Conservation (phyloP, 2,888 invertebrate species). For the Priocnemis perturbator region DNA sequence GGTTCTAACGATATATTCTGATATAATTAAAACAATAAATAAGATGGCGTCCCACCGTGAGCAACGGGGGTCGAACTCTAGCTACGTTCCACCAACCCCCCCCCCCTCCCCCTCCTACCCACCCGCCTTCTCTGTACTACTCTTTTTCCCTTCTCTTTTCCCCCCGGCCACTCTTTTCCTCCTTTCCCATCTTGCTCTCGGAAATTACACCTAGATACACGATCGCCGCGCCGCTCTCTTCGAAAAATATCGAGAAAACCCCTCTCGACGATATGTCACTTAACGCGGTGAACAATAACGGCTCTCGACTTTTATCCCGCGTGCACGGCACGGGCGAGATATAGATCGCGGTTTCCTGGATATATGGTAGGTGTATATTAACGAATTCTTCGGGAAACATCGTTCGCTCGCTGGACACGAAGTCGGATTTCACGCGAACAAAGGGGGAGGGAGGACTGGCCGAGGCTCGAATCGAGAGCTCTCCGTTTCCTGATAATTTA, state of each 20-base stretch:
- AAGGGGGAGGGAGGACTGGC: neutral
- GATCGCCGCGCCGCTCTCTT: constrained; percentile 29
- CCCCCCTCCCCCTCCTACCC: constrained; percentile 28
- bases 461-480: neutral
- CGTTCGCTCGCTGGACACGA: too few species aligned
- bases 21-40: constrained; percentile 76
- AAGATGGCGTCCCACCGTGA: constrained; percentile 74
- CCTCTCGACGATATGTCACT: constrained; percentile 48
- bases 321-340: too few species aligned
- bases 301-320: constrained; percentile 1
- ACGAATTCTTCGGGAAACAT: too few species aligned
- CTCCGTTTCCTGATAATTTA: constrained; percentile 40
- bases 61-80: constrained; percentile 72
- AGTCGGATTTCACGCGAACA: too few species aligned
- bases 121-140: constrained; percentile 28
- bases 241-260: constrained; percentile 15
- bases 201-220: constrained; percentile 52
- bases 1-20: constrained; percentile 75
- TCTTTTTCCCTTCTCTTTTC: constrained; percentile 9
- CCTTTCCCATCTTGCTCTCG: constrained; percentile 25
- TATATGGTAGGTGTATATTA: too few species aligned
- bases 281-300: constrained; percentile 20
- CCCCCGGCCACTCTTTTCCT: constrained; percentile 24
- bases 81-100: constrained; percentile 50
- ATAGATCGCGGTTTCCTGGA: too few species aligned